A percentile compares a stretch with the other conserved stretches of the same genome.
Evolutionary conservation across 2,113 vertebrate genomes (phyloP).

Genomic region (Chionomys nivalis): DNA sequence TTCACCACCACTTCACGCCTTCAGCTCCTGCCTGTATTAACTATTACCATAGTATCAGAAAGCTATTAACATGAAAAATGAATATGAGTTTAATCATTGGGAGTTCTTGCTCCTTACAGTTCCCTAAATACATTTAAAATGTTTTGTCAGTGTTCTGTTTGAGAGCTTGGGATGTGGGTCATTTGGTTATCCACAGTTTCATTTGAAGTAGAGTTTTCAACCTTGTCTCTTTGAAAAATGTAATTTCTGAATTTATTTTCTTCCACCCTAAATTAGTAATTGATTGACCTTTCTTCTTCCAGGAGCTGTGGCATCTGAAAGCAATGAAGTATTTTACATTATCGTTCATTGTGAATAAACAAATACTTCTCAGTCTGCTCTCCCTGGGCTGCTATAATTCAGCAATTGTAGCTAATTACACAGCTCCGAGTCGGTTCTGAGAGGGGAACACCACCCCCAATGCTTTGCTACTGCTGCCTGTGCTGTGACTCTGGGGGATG

Average conservation of each 20-base stretch:
- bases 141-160: constrained; percentile 38
- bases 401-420: constrained; percentile 47
- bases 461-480: neutral
- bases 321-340: constrained; percentile 55
- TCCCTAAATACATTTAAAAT: constrained; percentile 76
- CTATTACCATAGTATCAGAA: constrained; percentile 69
- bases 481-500: neutral
- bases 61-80: constrained; percentile 75
- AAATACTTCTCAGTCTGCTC: constrained; percentile 50
- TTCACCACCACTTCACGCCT: constrained; percentile 71
- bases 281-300: constrained; percentile 63
- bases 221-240: constrained; percentile 31
- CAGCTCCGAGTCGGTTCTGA: constrained; percentile 26
- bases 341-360: constrained; percentile 60
- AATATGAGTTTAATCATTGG: constrained; percentile 68
- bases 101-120: constrained; percentile 51
- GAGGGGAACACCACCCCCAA: neutral
- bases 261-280: constrained; percentile 50
- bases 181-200: constrained; percentile 34
- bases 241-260: constrained; percentile 43
- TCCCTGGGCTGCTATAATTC: constrained; percentile 38
- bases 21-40: constrained; percentile 73
- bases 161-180: constrained; percentile 25
- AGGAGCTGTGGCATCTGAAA: constrained; percentile 51
- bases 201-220: constrained; percentile 53